Conservation (phyloP, 2,888 invertebrate species). For the Psylliodes chrysocephalus region DNA sequence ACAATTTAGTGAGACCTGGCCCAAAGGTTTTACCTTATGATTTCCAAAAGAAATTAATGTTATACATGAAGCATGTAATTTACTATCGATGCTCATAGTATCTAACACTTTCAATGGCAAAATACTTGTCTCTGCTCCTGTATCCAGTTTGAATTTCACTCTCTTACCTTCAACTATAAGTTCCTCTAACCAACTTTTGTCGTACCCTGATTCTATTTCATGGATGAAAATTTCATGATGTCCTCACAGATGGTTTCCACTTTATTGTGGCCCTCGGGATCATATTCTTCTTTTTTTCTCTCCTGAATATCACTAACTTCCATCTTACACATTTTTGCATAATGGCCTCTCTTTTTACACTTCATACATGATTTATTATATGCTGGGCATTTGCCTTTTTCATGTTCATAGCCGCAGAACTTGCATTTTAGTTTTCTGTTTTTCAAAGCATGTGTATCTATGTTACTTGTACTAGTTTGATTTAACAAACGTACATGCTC, state of each 20-base stretch:
- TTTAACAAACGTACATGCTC: constrained; percentile 15
- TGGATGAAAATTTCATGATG: not conserved
- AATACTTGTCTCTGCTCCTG: no score
- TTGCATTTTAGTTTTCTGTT: no score
- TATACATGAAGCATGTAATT: constrained; percentile 6
- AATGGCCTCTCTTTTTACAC: constrained; percentile 19
- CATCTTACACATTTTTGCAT: constrained; percentile 11
- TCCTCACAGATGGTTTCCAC: not conserved
- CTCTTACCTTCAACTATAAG: constrained; percentile 1
- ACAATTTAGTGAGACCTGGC: constrained; percentile 16
- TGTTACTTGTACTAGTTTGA: not conserved
- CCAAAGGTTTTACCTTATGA: constrained; percentile 31
- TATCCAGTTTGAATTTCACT: constrained; percentile 22
- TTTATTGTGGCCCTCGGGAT: not conserved
- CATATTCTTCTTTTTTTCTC: not conserved
- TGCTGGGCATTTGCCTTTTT: constrained; percentile 16
- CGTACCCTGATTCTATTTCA: not conserved
- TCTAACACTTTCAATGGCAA: constrained; percentile 18
- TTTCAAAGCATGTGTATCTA: no score
- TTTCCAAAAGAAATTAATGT: constrained; percentile 37
- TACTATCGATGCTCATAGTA: not conserved
- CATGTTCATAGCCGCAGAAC: constrained; percentile 21
- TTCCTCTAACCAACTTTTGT: constrained; percentile 14
- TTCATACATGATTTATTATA: constrained; percentile 22
- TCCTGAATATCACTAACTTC: not conserved